Evolutionary conservation across 64 coral and sea anemone genomes (phyloP), one percentile per base, ranked within the genome.

Genomic region (Montipora capricornis): DNA sequence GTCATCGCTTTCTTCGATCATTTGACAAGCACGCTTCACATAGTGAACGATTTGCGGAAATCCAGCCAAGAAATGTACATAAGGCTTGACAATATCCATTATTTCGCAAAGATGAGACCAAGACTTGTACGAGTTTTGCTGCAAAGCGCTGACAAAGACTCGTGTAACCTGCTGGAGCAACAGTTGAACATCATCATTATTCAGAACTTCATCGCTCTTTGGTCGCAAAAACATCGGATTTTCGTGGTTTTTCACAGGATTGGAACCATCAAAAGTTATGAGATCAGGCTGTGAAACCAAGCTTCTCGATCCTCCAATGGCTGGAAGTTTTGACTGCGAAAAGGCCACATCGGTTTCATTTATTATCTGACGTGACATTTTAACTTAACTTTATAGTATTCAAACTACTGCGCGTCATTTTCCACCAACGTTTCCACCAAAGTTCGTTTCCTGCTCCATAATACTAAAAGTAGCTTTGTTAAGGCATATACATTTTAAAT

Each of bases 101-200:
- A 96, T 92, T 13, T 99, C 92, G 44, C 94, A 84, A 49, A 99
- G 89, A 68, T 96, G 80, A 84, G 85, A 67, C 98, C 98, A 99
- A 51, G 37, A 84, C 15, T 79, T 16, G 68, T 74, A 93, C 20
- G 83, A 87, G 76, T 91, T 94, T 87, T 75, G 95, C 53, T 96
- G 95, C 75, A 96, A 90, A 90, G 88, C 98, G 76, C 17, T 78
- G 75, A 96, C 89, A 71, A 98, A 98, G 16, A 75, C 53, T 20
- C 93, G 61, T 19, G 92, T 89, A 8, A 99, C 94, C 57, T 91
- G 88, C 68, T 92, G 76, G 17, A 90, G 89, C 13, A 99, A 85
- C 19, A 89, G 87, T 46, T 90, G 57, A 22, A 85, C 68, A 84
- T 95, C 93, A 6, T 67, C 77, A 74, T 91, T 70, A 12, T 84